Evolutionary conservation across 2,888 invertebrate genomes (phyloP).

Genomic region (Athripsodes cinereus): DNA sequence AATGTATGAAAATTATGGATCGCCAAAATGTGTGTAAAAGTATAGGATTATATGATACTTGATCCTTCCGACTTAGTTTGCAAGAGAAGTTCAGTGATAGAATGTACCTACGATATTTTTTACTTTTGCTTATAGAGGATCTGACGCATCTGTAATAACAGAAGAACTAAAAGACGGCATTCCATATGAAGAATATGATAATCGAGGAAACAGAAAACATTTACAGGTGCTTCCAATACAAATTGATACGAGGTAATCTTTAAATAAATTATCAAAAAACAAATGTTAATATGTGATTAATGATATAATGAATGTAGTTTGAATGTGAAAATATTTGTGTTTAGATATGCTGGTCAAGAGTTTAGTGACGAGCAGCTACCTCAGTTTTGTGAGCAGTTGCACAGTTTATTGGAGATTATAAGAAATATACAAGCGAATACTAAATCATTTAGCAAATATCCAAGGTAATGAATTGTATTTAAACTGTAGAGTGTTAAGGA

Average conservation of each 20-base stretch:
- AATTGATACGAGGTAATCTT: not conserved
- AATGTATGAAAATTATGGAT: no score
- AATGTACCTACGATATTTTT: no score
- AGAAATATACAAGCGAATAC: conserved; percentile 47
- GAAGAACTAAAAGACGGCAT: not conserved
- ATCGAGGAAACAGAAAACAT: not conserved
- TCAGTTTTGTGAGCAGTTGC: conserved; percentile 45
- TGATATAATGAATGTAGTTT: no score
- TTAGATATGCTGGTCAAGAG: conserved; percentile 45
- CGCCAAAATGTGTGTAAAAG: no score
- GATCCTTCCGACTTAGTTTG: no score
- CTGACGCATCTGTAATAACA: not conserved
- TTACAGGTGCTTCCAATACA: not conserved
- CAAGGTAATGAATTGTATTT: conserved; percentile 33
- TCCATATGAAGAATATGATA: not conserved
- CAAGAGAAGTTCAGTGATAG: no score
- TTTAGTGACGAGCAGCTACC: conserved; percentile 46
- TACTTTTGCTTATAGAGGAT: not conserved
- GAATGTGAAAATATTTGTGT: no score
- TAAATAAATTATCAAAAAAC: not conserved
- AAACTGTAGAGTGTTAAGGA: no score
- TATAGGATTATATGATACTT: no score
- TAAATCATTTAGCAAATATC: conserved; percentile 44
- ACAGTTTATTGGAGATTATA: conserved; percentile 43
- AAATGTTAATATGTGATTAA: no score